These are phyloP conservation scores for Thelaira solivaga DNA, from an alignment of 2,888 invertebrate species.

Conservation along the genomic window DNA sequence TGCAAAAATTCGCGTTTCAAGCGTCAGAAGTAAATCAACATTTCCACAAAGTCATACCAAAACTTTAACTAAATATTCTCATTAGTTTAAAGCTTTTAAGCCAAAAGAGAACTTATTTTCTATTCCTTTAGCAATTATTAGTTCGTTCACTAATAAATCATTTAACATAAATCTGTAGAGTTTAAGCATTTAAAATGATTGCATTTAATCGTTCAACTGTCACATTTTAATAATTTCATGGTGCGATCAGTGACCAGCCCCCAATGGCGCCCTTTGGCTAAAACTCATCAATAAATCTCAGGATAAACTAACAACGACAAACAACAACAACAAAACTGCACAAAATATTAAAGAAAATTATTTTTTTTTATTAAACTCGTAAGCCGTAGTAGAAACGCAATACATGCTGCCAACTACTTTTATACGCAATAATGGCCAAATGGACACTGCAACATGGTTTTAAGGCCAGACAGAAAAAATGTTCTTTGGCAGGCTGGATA, in stretches of 20 bases:
- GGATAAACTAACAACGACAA: constrained; percentile 56
- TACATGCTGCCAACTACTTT: constrained; percentile 33
- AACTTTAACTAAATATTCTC: too few species aligned
- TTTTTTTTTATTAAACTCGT: not conserved
- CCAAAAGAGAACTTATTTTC: too few species aligned
- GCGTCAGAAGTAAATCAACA: too few species aligned
- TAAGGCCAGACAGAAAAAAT: constrained; percentile 37
- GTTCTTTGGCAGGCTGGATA: constrained; percentile 45
- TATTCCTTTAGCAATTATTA: not conserved
- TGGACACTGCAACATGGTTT: constrained; percentile 41
- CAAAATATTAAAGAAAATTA: constrained; percentile 37
- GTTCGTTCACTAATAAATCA: constrained; percentile 61
- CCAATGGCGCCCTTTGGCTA: constrained; percentile 72
- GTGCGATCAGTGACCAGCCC: constrained; percentile 72
- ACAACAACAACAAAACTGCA: constrained; percentile 36
- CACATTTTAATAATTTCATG: constrained; percentile 75
- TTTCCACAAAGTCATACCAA: too few species aligned
- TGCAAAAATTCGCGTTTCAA: too few species aligned
- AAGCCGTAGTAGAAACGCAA: constrained; percentile 41
- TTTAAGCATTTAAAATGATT: constrained; percentile 69
- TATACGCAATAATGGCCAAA: constrained; percentile 57
- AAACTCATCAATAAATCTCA: constrained; percentile 73
- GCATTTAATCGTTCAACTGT: constrained; percentile 74
- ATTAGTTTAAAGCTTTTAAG: too few species aligned
- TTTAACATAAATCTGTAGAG: constrained; percentile 61